Evolutionary conservation across 2,797 vertebrate species (phyloP), one percentile per base, ranked within the genome.

Genomic region (Picus viridis): DNA sequence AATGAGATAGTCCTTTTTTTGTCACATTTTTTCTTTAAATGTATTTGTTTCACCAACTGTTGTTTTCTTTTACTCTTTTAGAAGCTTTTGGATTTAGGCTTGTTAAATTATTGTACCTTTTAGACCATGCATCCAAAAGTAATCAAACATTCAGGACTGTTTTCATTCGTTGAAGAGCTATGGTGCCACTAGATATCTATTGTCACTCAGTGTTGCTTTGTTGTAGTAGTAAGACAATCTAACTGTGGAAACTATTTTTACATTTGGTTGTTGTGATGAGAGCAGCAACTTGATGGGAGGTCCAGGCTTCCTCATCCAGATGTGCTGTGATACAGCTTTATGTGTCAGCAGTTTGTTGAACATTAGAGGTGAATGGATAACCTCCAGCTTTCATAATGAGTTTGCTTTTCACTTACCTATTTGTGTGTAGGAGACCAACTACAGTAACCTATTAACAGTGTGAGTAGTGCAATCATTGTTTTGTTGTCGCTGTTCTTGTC

Each of bases 321-420:
- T 92, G 67, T 1, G 7, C 77, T 26, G 10, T 18, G 41, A 83
- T 95, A 89, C 71, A 61, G 78, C 79, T 36, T 32, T 47, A 67
- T 69, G 63, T 79, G 83, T 92, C 81, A 89, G 90, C 93, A 94
- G 22, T 89, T 95, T 92, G 67, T 85, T 95, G 70, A 63, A 91
- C 94, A 89, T 91, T 90, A 5, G 58, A 92, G 11, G 59, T 95
- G 59, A 82, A 74, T 88, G 73, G 62, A 45, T 82, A 45, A 80
- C 19, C 89, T 84, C 67, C n/a, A 89, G 36, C 90, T 69, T 94
- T 88, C 36, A 76, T 63, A 61, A 79, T 64, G 74, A 32, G 30
- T 85, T 84, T 62, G 23, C 83, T 90, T 95, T 93, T 76, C 45
- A 39, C 47, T 56, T 79, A 51, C 5, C 23, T 80, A 0, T 71